Percentiles rank a stretch among this genome's conserved stretches.
phyloP scores from a whole-genome alignment of 1,140 invertebrate genomes.

The Panonychus citri region DNA sequence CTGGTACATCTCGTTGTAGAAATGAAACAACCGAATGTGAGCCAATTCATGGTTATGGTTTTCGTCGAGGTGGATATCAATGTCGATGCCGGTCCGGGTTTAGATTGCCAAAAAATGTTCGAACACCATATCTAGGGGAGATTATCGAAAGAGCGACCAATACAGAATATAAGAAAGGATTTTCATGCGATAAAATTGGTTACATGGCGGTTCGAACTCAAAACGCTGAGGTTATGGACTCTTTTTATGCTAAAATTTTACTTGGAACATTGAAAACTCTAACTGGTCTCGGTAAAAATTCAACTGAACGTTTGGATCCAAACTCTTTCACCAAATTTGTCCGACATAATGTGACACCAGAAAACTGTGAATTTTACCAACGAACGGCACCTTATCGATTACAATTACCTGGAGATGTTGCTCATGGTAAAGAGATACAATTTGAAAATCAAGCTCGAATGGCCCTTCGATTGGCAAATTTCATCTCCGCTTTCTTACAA shows the following conservation, averaged over 20 bases:
- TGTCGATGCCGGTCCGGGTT: slow-evolving; percentile 74
- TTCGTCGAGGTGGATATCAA: slow-evolving; percentile 80
- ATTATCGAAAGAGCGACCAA: slow-evolving; percentile 72
- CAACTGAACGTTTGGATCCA: slow-evolving; percentile 13
- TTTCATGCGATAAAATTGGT: slow-evolving; percentile 70
- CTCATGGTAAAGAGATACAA: slow-evolving; percentile 58
- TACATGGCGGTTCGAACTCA: slow-evolving; percentile 32
- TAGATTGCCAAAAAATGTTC: slow-evolving; percentile 56
- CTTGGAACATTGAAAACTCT: slow-evolving; percentile 12
- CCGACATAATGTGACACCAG: slow-evolving; percentile 3
- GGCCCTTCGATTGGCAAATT: slow-evolving; percentile 71
- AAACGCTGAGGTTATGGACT: slow-evolving; percentile 13
- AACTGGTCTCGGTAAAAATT: slow-evolving; percentile 13
- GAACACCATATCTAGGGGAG: slow-evolving; percentile 73
- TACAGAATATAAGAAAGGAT: slow-evolving; percentile 74
- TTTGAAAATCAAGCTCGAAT: slow-evolving; percentile 86
- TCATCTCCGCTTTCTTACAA: slow-evolving; percentile 31
- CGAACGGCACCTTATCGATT: slow-evolving; percentile 38
- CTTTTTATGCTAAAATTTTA: slow-evolving; percentile 11
- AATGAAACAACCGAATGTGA: slow-evolving; percentile 87
- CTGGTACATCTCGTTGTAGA: slow-evolving; percentile 72
- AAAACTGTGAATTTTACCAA: slow-evolving; percentile 12
- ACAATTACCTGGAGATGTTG: slow-evolving; percentile 52
- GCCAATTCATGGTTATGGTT: slow-evolving; percentile 83
- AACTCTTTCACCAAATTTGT: slow-evolving; percentile 11